These are phyloP conservation scores for Hemicordylus capensis DNA, from an alignment of 2,113 vertebrate species.

Conservation along the genomic window DNA sequence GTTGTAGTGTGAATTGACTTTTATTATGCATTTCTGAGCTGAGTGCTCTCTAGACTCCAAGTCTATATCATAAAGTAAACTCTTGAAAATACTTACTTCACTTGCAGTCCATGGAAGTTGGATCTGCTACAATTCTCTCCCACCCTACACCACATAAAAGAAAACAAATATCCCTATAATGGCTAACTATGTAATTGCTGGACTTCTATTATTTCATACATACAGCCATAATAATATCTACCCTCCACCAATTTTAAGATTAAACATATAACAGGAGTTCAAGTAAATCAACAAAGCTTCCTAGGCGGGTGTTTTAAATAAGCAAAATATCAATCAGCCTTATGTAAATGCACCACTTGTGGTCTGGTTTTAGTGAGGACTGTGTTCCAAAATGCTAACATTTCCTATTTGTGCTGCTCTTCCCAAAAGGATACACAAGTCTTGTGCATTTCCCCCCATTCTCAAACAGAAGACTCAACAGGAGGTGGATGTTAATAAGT, in stretches of 20 bases:
- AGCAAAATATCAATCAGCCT: not conserved
- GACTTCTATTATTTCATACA: not conserved
- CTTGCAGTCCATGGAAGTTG: constrained; percentile 32
- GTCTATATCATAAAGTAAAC: constrained; percentile 37
- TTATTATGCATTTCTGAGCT: not conserved
- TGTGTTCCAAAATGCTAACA: constrained; percentile 42
- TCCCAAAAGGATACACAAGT: constrained; percentile 46
- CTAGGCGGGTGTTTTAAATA: not conserved
- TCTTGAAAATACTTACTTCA: constrained; percentile 27
- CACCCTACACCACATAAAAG: constrained; percentile 42
- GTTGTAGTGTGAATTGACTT: not conserved
- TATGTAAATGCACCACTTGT: constrained; percentile 44
- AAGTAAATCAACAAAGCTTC: not conserved
- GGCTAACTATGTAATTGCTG: constrained; percentile 26
- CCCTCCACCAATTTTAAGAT: not conserved
- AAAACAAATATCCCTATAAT: constrained; percentile 57
- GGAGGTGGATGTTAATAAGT: constrained; percentile 56
- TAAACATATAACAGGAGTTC: not conserved
- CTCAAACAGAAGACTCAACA: constrained; percentile 38
- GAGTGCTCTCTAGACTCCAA: constrained; percentile 49
- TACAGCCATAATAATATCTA: not conserved
- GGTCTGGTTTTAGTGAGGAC: constrained; percentile 44
- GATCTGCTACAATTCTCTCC: no score
- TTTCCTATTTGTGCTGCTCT: constrained; percentile 53
- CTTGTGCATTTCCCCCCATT: constrained; percentile 29